Base-by-base conservation (phyloP, 2,113 vertebrate species). In the Smithornis capensis region DNA sequence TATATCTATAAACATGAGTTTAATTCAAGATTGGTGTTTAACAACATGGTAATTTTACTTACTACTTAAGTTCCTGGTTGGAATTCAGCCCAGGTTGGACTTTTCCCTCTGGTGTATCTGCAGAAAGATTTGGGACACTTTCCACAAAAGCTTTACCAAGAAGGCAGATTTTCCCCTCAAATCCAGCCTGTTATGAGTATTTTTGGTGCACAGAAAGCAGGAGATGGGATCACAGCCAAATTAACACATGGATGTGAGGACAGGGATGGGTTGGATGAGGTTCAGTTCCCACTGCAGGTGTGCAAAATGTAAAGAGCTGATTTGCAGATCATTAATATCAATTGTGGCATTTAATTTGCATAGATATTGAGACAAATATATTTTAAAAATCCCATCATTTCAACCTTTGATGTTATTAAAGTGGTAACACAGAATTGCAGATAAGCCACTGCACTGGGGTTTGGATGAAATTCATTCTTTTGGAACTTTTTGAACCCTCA, bases 1-100 rank as follows among this genome's bases (percentile, higher is more conserved):
- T 96, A 91, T 91, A 92, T 96, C 96, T 97, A 83, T 37, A 92
- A 97, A 97, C 96, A 96, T 9, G 82, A 95, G 87, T 78, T 95
- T 94, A 94, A 97, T 85, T 97, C 95, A 80, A 94, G 96, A 91
- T 67, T 94, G 83, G 83, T 95, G 95, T 97, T 97, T 97, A 97
- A 96, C 96, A 96, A 77, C 57, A 83, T 91, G 92, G 83, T 97
- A 97, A 98, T 97, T 96, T 91, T 40, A 67, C 84, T 97, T 97
- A 96, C 93, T 93, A 83, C 91, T 95, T 40, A 94, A 96, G 93
- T 62, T 81, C 53, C 74, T 96, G 35, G 12, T 29, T 97, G 97
- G 96, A 95, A 78, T 27, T 87, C 78, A 90, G 96, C 97, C 97
- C 95, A 95, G 97, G 81, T 7, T 11, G 24, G 84, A 91, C 86